Base-by-base conservation (phyloP, 2,888 invertebrate species). In the Schrankia costaestrigalis region DNA sequence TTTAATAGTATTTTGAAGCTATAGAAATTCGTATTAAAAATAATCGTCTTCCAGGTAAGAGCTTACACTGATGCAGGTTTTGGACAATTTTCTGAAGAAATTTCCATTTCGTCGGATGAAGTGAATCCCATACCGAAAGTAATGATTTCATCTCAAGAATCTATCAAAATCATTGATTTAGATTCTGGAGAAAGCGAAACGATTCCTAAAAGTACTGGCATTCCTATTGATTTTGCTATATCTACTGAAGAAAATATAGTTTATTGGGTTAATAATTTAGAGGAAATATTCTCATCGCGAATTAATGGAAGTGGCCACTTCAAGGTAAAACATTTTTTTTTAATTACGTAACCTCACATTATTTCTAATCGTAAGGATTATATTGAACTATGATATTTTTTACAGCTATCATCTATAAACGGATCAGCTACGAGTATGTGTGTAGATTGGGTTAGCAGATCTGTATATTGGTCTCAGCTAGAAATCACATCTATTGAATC, bases 371-470 rank as follows among this genome's bases (percentile, higher is more conserved):
- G 4, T 26, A 6, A 2, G 13, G 11, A 2, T 3, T 12, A 11
- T 3, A 10, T 7, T 3, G 2, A 17, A 10, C n/a, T 27, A 4
- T 10, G 10, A 21, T 5, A 1, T 7, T 9, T 27, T 10, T 17
- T 14, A 25, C 25, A 89, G 89, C 55, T 89, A 31, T 71, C 74
- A 26, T 84, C 89, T 10, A 84, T 84, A 13, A 88, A 86, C 41
- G 84, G 79, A 2, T 73, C 84, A 8, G 87, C 84, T 2, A 78
- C 90, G 6, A 92, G 94, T 40, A 77, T 97, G 13, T 91, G 94
- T 1, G 89, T 96, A 0, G 97, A 98, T 77, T 98, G 97, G 97
- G 90, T 97, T 24, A 92, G 94, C 28, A 90, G 96, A 28, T 91
- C 92, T 26, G 82, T 97, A 3, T 97, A 95, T 71, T 96, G 95